Evolutionary conservation across 2,888 invertebrate genomes (phyloP).

Genomic region (Hipparchia sbordonii): DNA sequence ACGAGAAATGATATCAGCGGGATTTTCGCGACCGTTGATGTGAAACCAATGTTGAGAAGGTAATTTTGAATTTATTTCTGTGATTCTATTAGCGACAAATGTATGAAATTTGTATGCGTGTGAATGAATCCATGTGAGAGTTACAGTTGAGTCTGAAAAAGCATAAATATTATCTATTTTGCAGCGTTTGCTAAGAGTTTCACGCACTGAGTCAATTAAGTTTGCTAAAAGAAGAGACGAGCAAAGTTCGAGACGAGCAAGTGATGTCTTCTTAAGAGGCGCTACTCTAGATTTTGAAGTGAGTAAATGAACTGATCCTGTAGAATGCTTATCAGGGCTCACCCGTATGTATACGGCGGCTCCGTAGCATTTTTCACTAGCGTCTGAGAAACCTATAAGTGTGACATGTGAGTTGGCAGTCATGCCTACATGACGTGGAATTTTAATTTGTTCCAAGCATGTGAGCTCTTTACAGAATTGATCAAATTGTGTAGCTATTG

Average conservation of each 20-base stretch:
- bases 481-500: no score
- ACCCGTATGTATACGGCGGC: background rate
- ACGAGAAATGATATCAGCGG: slow-evolving; percentile 13
- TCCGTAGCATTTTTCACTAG: background rate
- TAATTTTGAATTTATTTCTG: slow-evolving; percentile 18
- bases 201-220: background rate
- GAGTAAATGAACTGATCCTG: background rate
- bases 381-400: background rate
- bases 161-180: background rate
- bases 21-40: slow-evolving; percentile 1
- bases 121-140: slow-evolving; percentile 31
- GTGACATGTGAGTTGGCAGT: background rate
- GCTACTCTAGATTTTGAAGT: background rate
- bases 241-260: background rate
- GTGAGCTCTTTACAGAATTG: no score
- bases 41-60: slow-evolving; percentile 14
- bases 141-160: background rate
- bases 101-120: slow-evolving; percentile 27
- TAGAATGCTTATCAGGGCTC: background rate
- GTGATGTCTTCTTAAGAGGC: background rate
- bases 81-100: slow-evolving; percentile 34
- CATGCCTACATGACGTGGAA: background rate
- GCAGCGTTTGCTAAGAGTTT: background rate
- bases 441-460: no score
- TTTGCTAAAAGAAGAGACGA: background rate